Evolutionary conservation across 2,888 invertebrate species (phyloP).

Genomic region (Tupiocoris notatus): DNA sequence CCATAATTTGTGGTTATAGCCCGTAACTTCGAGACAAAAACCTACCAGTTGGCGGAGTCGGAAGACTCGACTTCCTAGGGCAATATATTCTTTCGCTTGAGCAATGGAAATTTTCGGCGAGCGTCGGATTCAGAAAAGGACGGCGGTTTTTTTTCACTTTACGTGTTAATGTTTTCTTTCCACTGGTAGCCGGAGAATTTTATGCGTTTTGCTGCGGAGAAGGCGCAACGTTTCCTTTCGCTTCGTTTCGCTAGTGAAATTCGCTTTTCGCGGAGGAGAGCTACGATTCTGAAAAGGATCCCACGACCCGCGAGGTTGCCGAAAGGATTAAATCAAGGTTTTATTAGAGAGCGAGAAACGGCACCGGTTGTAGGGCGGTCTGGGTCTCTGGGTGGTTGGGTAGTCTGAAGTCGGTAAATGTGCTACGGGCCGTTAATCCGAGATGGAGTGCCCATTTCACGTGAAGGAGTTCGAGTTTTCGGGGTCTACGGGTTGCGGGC

Average conservation of each 20-base stretch:
- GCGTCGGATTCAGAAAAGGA: not conserved
- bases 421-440: slow-evolving; percentile 23
- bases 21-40: slow-evolving; percentile 10
- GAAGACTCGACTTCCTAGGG: not conserved
- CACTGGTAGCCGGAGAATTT: not conserved
- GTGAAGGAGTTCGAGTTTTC: not conserved
- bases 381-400: not conserved
- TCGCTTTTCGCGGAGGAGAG: no score
- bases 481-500: not conserved
- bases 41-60: not conserved
- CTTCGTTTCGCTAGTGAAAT: not conserved
- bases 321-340: not conserved
- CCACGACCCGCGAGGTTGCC: not conserved
- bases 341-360: not conserved
- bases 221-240: not conserved
- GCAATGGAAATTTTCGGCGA: not conserved
- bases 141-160: not conserved
- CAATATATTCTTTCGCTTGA: not conserved
- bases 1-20: slow-evolving; percentile 37
- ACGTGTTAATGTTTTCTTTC: not conserved
- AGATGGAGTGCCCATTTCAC: not conserved
- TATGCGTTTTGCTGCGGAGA: not conserved
- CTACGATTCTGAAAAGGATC: not conserved
- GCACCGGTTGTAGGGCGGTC: no score
- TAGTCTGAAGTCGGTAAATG: not conserved